Conservation (phyloP, 1,140 invertebrate genomes). For the Magallana angulata region DNA sequence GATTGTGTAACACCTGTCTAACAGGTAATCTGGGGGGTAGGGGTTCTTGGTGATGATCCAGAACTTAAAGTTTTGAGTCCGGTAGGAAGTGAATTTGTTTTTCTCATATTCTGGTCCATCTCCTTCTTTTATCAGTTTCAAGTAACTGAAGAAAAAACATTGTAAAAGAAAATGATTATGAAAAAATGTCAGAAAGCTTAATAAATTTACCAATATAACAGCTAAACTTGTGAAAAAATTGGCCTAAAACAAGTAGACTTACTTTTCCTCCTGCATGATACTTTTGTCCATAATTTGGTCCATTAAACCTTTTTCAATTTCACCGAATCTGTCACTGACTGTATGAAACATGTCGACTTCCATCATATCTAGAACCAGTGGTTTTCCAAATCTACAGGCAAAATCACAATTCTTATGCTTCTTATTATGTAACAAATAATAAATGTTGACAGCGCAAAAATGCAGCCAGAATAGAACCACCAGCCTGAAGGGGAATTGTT, state of each 20-base stretch:
- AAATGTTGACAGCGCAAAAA: no score
- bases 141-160: conserved; percentile 66
- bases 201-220: no score
- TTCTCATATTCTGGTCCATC: conserved; percentile 75
- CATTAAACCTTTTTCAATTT: conserved; percentile 70
- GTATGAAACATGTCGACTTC: conserved; percentile 76
- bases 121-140: conserved; percentile 66
- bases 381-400: conserved; percentile 74
- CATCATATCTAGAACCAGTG: conserved; percentile 77
- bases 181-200: background rate
- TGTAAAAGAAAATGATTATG: background rate
- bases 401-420: background rate
- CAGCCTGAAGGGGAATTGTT: no score
- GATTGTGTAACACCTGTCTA: conserved; percentile 71
- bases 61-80: conserved; percentile 72
- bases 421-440: background rate
- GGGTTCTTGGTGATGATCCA: conserved; percentile 74
- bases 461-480: no score
- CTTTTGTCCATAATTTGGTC: conserved; percentile 70
- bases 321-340: conserved; percentile 66
- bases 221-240: background rate
- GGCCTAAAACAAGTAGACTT: conserved; percentile 44
- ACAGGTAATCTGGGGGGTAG: conserved; percentile 67
- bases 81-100: conserved; percentile 71
- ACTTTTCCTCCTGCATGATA: conserved; percentile 71